These are phyloP conservation scores for Mirounga angustirostris DNA, from an alignment of 2,113 vertebrate species.

Conservation along the genomic window DNA sequence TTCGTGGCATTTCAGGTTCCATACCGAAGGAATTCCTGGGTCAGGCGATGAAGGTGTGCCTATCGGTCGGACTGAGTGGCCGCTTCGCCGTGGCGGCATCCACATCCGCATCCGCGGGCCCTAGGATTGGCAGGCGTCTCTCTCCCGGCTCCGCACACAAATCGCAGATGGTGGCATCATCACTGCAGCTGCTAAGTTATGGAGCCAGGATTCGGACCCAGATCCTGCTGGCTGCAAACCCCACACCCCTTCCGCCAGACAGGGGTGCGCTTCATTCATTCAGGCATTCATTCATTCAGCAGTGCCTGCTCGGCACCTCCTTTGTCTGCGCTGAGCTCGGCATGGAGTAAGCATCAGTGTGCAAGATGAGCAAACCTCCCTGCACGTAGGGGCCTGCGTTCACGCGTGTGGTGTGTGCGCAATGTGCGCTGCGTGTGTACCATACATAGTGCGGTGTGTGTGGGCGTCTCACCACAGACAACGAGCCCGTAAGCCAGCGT, in stretches of 20 bases:
- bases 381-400: too few relatives aligned
- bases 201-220: rapidly evolving
- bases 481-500: rapidly evolving
- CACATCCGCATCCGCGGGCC: rapidly evolving
- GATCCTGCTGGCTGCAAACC: background rate
- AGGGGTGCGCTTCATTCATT: rapidly evolving
- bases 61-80: rapidly evolving
- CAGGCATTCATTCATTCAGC: rapidly evolving
- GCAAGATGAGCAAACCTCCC: background rate
- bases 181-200: rapidly evolving
- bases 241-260: rapidly evolving
- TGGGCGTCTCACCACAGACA: background rate
- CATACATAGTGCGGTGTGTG: background rate
- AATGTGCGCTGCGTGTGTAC: background rate
- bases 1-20: background rate
- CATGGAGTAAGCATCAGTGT: too few relatives aligned
- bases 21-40: background rate
- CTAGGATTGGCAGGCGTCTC: rapidly evolving
- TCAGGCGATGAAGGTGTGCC: rapidly evolving
- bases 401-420: too few relatives aligned
- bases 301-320: rapidly evolving
- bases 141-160: background rate
- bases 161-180: rapidly evolving
- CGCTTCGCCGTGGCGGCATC: rapidly evolving
- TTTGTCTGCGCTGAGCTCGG: too few relatives aligned